Conservation (phyloP, 1,140 invertebrate species). For the Drosophila bocki region DNA sequence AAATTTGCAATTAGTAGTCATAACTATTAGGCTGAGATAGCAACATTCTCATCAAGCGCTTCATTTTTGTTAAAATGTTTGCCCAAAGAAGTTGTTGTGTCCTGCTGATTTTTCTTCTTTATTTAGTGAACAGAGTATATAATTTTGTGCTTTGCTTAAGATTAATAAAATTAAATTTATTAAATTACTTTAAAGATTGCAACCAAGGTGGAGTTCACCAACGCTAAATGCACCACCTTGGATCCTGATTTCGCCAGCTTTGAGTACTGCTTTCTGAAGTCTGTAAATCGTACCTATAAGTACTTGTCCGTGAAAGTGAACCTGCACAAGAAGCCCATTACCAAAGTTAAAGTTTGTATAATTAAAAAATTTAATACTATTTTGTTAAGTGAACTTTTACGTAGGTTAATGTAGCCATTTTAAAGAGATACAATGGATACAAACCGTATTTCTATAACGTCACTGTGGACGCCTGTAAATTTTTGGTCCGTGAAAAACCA, state of each 20-base stretch:
- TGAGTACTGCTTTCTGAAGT: constrained; percentile 1
- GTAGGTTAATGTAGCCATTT: neutral
- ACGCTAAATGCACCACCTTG: neutral
- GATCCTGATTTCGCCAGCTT: neutral
- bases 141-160: neutral
- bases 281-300: constrained; percentile 1
- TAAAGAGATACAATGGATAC: neutral
- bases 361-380: neutral
- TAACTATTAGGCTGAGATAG: neutral
- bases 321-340: constrained; percentile 1
- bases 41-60: neutral
- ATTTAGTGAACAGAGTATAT: neutral
- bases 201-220: neutral
- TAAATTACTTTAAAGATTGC: neutral
- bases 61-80: neutral
- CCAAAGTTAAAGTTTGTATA: neutral
- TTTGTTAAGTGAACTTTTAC: neutral
- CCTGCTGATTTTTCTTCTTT: neutral
- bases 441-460: neutral
- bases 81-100: neutral
- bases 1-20: neutral
- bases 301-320: constrained; percentile 1
- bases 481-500: neutral
- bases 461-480: neutral
- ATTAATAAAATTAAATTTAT: neutral